phyloP scores from a whole-genome alignment of 2,113 vertebrate genomes.

The Heterotilapia buettikoferi region DNA sequence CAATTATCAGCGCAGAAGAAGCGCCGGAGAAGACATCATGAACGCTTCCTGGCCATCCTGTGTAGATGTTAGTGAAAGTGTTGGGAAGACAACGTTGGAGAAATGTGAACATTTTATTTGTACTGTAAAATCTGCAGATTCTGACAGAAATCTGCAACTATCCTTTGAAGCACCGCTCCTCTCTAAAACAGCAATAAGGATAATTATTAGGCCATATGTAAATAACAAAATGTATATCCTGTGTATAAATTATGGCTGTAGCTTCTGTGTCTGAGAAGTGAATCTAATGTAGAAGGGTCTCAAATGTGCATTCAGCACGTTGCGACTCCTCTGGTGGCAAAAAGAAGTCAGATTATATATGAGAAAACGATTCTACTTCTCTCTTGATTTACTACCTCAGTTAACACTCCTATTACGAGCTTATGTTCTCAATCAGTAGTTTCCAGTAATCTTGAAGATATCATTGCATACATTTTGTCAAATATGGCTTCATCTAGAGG shows the following conservation, averaged over 20 bases:
- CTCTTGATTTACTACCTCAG: background rate
- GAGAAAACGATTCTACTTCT: fast-evolving
- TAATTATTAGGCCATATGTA: fast-evolving
- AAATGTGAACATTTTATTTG: background rate
- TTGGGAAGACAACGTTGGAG: background rate
- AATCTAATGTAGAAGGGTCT: background rate
- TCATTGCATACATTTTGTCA: background rate
- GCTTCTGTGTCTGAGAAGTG: background rate
- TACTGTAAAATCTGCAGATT: background rate
- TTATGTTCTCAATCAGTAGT: background rate
- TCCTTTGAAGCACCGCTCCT: background rate
- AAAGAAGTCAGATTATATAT: background rate
- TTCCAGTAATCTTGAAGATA: background rate
- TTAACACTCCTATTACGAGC: fast-evolving
- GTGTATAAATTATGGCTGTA: background rate
- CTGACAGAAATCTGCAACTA: background rate
- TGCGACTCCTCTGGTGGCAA: background rate
- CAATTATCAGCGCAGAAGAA: background rate
- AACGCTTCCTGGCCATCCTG: background rate
- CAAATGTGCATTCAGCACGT: background rate
- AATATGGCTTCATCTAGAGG: background rate
- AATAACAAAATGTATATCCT: background rate
- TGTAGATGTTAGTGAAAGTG: background rate
- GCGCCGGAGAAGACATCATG: fast-evolving
- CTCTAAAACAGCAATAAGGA: background rate